Base-by-base conservation (phyloP, 2,113 vertebrate genomes). In the Polypterus senegalus region DNA sequence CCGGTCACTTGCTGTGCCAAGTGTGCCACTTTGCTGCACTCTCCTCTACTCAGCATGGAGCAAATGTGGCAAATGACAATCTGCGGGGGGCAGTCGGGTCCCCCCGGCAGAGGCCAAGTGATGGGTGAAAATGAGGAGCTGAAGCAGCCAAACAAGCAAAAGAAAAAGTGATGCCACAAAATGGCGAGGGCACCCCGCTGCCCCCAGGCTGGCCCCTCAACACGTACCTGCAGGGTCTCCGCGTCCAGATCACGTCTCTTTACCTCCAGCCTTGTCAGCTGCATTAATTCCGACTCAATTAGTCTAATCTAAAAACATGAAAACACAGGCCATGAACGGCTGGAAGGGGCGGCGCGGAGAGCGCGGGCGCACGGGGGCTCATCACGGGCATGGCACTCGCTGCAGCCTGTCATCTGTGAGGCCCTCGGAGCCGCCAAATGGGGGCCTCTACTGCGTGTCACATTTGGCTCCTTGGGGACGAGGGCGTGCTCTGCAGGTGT, bases 211-310 rank as follows among this genome's bases (percentile, higher is more conserved):
- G n/a, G 27, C 27, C 46, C 27, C 27, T 27, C 27, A 63, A 48
- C 61, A 93, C 93, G 44, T 89, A 98, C 96, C 94, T 98, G 94
- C 72, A 98, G 79, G 49, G 76, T 85, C 87, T 97, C 94, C 78
- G 90, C 76, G 81, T 97, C 92, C 89, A 94, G 86, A 81, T 79
- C 87, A 72, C 88, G 89, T 81, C 87, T 92, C 88, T 94, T 95
- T 89, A 98, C 81, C 83, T 99, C 96, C 89, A 98, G 88, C 83
- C 92, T 92, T 80, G 96, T 97, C 89, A 98, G 73, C 84, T 97
- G 93, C 91, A 90, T 85, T 91, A 99, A 92, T 82, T 97, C 94
- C 81, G 71, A 85, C 78, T 99, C 94, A 88, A 98, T 97, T 84
- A 94, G 89, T 78, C 88, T 94, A 90, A 98, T 99, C 96, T 97